A percentile compares a stretch with the other conserved stretches of the same genome.
Evolutionary conservation across 2,113 vertebrate species (phyloP).

Genomic region (human (Homo sapiens)): DNA sequence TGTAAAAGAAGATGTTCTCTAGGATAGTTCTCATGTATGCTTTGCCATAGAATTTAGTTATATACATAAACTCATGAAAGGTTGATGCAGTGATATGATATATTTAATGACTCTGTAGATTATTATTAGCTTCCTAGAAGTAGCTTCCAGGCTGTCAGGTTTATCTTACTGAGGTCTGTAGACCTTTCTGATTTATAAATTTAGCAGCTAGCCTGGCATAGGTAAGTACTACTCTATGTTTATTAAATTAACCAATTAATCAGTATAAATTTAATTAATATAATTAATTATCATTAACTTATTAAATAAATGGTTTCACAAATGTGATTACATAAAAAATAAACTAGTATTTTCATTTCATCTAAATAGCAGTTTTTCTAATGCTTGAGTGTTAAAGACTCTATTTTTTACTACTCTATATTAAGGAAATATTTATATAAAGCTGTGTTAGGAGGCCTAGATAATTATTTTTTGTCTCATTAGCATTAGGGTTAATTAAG

Average conservation of each 20-base stretch:
- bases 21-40: neutral
- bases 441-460: neutral
- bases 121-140: conserved; percentile 32
- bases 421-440: conserved; percentile 22
- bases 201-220: conserved; percentile 34
- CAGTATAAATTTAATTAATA: neutral
- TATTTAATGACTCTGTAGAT: conserved; percentile 30
- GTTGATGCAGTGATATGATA: neutral
- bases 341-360: conserved; percentile 25
- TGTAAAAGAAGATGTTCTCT: neutral
- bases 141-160: neutral
- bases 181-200: conserved; percentile 29
- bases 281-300: neutral
- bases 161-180: neutral
- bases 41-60: neutral
- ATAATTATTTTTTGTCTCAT: conserved; percentile 29
- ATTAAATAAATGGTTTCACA: neutral
- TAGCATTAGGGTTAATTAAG: conserved; percentile 13
- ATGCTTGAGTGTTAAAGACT: conserved; percentile 36
- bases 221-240: conserved; percentile 13
- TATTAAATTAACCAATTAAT: neutral
- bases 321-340: neutral
- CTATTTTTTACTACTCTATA: conserved; percentile 41
- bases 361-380: conserved; percentile 18
- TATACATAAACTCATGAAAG: neutral